Base-by-base conservation (phyloP, 2,113 vertebrate species). In the Hyperoodon ampullatus region DNA sequence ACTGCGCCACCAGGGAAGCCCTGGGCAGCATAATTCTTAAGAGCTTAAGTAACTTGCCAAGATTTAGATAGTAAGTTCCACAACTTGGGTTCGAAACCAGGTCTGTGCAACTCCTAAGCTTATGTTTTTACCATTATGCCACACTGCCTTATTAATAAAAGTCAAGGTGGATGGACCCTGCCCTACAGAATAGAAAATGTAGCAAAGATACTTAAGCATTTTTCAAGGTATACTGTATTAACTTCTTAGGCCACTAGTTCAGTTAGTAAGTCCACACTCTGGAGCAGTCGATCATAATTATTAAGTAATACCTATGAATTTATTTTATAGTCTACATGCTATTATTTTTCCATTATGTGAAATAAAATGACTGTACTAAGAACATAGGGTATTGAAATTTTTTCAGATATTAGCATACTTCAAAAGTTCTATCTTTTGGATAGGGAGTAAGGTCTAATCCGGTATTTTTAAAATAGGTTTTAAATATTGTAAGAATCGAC, bases 401-500 rank as follows among this genome's bases (percentile, higher is more conserved):
- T 68, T 90, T 93, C n/a, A 74, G 39, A 18, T 83, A 65, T 65
- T 92, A 83, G 16, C 83, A 61, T 90, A 87, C 12, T 83, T 94
- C 33, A 77, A 71, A 85, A 47, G 26, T 94, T 74, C 35, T 78
- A 84, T 91, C 47, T 39, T 39, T 39, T 39, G 39, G 39, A 39
- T 80, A 88, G 19, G 72, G 35, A 85, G 72, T 89, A 33, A 92
- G 3, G 2, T 70, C 61, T 74, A 75, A 58, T 44, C 35, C 28
- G 23, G 3, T 85, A 58, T 93, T 90, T 94, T 82, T 50, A 65
- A 80, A 94, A 35, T 88, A 92, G 42, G 65, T 95, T 95, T 85
- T 75, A 84, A 81, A 58, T 94, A n/a, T 90, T 88, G 6, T 82
- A 72, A 93, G 26, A 90, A 86, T 42, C 90, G 33, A 65, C 61